Evolutionary conservation across 2,888 invertebrate species (phyloP).

Genomic region (Cryptus armator): DNA sequence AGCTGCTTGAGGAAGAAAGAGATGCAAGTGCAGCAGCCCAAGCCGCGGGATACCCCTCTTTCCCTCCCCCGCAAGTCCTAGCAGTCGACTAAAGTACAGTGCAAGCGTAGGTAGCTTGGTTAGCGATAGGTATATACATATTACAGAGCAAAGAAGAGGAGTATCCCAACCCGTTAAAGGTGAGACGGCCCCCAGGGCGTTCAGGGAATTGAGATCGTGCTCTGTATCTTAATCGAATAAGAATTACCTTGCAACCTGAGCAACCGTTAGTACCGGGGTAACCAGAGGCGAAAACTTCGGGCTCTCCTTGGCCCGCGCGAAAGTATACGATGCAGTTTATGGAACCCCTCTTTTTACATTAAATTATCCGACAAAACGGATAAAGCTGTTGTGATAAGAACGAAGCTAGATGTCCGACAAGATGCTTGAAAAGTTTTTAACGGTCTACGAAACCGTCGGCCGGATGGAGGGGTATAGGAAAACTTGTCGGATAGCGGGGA

Average conservation of each 20-base stretch:
- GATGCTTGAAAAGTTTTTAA: not conserved
- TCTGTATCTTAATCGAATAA: constrained; percentile 80
- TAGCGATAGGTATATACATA: not conserved
- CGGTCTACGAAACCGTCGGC: too few relatives aligned
- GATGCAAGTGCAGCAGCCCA: constrained; percentile 25
- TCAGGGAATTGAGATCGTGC: constrained; percentile 83
- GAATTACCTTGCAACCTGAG: constrained; percentile 69
- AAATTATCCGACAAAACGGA: constrained; percentile 36
- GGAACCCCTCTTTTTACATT: constrained; percentile 16
- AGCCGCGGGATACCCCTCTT: not conserved
- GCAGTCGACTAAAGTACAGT: constrained; percentile 47
- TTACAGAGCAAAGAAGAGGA: constrained; percentile 53
- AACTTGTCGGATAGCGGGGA: not conserved
- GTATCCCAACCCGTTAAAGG: constrained; percentile 73
- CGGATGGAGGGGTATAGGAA: not conserved
- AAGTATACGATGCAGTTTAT: constrained; percentile 45
- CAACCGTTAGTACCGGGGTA: constrained; percentile 3
- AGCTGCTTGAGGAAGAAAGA: constrained; percentile 48
- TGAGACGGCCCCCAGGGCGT: constrained; percentile 78
- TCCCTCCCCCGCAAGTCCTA: not conserved
- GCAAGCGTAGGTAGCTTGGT: constrained; percentile 26
- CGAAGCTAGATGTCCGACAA: constrained; percentile 9
- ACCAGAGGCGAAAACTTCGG: constrained; percentile 26
- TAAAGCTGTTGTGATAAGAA: constrained; percentile 32
- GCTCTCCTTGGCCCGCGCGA: not conserved